Evolutionary conservation across 2,113 vertebrate genomes (phyloP), one percentile per base, ranked within the genome.

Genomic region (Microtus pennsylvanicus): DNA sequence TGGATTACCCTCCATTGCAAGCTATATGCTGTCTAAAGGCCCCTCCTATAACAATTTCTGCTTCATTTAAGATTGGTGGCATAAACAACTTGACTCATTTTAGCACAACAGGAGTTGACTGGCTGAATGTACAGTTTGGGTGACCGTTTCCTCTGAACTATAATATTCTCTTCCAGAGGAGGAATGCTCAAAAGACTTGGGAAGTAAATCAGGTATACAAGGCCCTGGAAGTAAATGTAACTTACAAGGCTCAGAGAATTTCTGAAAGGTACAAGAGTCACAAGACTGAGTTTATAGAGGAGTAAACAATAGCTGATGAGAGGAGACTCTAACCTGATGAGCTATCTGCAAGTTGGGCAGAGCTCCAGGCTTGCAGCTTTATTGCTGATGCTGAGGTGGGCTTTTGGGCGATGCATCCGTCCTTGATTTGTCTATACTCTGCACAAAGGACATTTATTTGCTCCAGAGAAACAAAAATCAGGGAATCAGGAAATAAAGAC

Each of bases 61-160:
- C 76, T 70, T 45, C 50, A 42, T 4, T 76, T 89, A 75, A 38
- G n/a, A 33, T 47, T 91, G 19, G 22, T 93, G 76, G 78, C 55
- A 70, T 80, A 90, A 83, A 22, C 50, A 67, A 81, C 38, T 94
- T 75, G 42, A 47, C 13, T 93, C 80, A 63, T 88, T 58, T 52
- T 89, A 81, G 58, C n/a, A 91, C 93, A 47, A 94, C 90, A 88
- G 77, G n/a, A 76, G 67, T 78, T 26, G 9, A 28, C 61, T 91
- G 28, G 26, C 26, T 85, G 82, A 38, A 85, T 65, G 9, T 33
- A 65, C 65, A 45, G 61, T 65, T 65, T 65, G 82, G 45, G 16
- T 33, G 58, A 16, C 16, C 19, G 4, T 85, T 17, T 45, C 16
- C 26, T 85, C 38, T 33, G n/a, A 42, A 63, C 21, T 65, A 8